Conservation (phyloP, 2,797 vertebrate species). For the Notoglanidium macrostoma region DNA sequence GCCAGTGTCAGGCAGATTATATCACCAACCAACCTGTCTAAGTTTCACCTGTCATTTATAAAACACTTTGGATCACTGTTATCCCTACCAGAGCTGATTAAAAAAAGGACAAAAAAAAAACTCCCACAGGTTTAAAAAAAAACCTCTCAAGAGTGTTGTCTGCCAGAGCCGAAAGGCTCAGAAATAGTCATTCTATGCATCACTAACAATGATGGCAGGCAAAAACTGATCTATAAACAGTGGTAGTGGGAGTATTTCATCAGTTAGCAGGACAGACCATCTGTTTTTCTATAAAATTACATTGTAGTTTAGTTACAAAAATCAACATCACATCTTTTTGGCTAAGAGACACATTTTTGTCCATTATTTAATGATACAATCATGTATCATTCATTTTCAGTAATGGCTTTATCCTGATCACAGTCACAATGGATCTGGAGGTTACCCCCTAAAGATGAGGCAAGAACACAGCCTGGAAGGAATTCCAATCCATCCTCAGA, state of each 20-base stretch:
- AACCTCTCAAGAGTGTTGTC: not conserved
- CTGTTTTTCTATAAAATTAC: not conserved
- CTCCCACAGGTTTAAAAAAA: not conserved
- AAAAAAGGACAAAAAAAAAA: not conserved
- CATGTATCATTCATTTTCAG: slow-evolving; percentile 1
- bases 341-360: not conserved
- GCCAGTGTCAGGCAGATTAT: slow-evolving; percentile 9
- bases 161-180: not conserved
- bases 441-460: not conserved
- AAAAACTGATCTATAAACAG: not conserved
- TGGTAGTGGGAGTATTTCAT: not conserved
- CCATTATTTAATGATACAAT: not conserved
- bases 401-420: not conserved
- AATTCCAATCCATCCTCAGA: not conserved
- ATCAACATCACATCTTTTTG: not conserved
- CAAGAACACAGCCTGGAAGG: not conserved
- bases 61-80: not conserved
- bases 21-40: not conserved
- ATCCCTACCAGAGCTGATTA: not conserved
- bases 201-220: not conserved
- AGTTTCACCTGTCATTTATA: slow-evolving; percentile 2
- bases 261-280: not conserved
- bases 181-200: not conserved
- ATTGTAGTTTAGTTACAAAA: not conserved
- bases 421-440: not conserved